Evolutionary conservation across 1,140 invertebrate genomes (phyloP), one percentile per base, ranked within the genome.

Genomic region (Drosophila teissieri): DNA sequence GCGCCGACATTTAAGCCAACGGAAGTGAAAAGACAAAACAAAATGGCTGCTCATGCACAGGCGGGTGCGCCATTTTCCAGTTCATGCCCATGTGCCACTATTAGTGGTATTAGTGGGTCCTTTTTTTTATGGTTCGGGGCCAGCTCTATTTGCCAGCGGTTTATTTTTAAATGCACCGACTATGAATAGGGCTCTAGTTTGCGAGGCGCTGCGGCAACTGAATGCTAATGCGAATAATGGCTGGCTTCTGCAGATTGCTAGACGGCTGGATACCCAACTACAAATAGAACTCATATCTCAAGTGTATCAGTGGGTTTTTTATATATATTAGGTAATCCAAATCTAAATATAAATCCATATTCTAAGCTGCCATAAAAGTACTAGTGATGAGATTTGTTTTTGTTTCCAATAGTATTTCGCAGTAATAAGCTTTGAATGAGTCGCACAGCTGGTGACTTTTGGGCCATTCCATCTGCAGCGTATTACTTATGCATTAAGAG

Each of bases 11-110:
- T 88, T 83, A 89, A 88, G 84, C 84, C 83, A 89, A 67, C 84
- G 83, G 83, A 88, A 83, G 79, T 72, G 63, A 64, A 89, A 83
- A 82, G 83, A 88, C 83, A 83, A 88, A 88, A 88, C 84, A 88
- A 88, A 88, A 88, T 88, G 83, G 83, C 76, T 83, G 84, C 83
- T 86, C 84, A 73, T 83, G 72, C 83, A 76, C 70, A 65, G 68
- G 83, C 70, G 75, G 72, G 80, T 89, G 80, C 73, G 80, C 80
- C 82, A 86, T 78, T 86, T 78, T 78, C 68, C 65, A 67, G 60
- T 39, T 80, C 53, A 52, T 54, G 53, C 52, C 34, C 53, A 14
- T 48, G 49, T 48, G 39, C 34, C n/a, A 53, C 22, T 19, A 19
- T 27, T 10, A 37, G 53, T 57, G 40, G 34, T 27, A 19, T 24